Percentiles rank a stretch among this genome's conserved stretches.
phyloP scores from a whole-genome alignment of 2,797 vertebrate species.

The Notolepis coatsorum region DNA sequence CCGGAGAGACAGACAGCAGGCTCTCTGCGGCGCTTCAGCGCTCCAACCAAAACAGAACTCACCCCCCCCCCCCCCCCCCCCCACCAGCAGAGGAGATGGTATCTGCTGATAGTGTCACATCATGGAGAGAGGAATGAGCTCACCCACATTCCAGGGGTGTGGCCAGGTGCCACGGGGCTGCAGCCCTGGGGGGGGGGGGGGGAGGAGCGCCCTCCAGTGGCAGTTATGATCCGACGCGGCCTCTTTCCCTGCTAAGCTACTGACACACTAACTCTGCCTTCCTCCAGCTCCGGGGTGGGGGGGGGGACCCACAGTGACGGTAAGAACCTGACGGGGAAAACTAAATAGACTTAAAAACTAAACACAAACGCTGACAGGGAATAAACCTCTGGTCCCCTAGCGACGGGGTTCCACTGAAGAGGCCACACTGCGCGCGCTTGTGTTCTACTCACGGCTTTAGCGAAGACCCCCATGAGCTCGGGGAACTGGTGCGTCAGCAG shows the following conservation, averaged over 20 bases:
- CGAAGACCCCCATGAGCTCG: slow-evolving; percentile 98
- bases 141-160: slow-evolving; percentile 21
- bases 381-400: no score
- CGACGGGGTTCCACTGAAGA: background rate
- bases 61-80: background rate
- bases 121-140: slow-evolving; percentile 20
- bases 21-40: background rate
- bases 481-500: slow-evolving; percentile 99
- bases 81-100: slow-evolving; percentile 5
- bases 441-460: slow-evolving; percentile 93
- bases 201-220: slow-evolving; percentile 5
- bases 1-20: background rate
- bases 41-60: slow-evolving; percentile 1
- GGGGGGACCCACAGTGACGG: background rate
- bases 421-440: background rate
- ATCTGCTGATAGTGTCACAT: slow-evolving; percentile 25
- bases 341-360: background rate
- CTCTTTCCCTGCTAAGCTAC: no score
- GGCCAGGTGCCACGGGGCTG: background rate
- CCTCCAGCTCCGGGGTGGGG: no score
- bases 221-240: background rate
- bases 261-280: no score
- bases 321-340: background rate
- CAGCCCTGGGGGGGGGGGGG: background rate
- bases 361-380: no score